A percentile compares a stretch with the other conserved stretches of the same genome.
phyloP scores from a whole-genome alignment of 1,140 invertebrate species.

The Halyomorpha halys region DNA sequence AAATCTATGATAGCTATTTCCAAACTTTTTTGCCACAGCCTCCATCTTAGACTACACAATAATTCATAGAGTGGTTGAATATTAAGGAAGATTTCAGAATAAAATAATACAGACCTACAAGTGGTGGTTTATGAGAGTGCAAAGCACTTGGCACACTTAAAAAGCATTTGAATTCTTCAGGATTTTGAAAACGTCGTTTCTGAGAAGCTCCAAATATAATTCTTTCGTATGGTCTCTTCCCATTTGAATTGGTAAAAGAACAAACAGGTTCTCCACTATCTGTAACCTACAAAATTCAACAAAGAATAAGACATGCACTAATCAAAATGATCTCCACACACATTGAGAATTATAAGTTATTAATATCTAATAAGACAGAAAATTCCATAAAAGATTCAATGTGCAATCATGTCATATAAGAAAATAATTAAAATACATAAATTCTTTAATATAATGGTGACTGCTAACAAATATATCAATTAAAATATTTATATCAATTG shows the following conservation, averaged over 20 bases:
- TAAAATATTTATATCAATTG: too few species aligned
- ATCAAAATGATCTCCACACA: background rate
- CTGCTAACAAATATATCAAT: too few species aligned
- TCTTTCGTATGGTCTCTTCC: constrained; percentile 81
- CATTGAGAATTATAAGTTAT: too few species aligned
- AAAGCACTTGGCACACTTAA: constrained; percentile 79
- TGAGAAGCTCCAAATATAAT: constrained; percentile 50
- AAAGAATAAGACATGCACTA: constrained; percentile 24
- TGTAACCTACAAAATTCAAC: constrained; percentile 48
- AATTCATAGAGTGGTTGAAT: too few species aligned
- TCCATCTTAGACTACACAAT: too few species aligned
- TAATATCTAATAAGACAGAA: too few species aligned
- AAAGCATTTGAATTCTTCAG: constrained; percentile 49
- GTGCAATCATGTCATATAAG: too few species aligned
- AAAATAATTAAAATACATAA: too few species aligned
- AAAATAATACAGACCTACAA: constrained; percentile 40
- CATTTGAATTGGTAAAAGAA: constrained; percentile 49
- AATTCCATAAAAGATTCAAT: too few species aligned
- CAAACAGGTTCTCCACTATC: constrained; percentile 53
- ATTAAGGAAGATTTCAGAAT: constrained; percentile 13
- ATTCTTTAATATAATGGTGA: too few species aligned
- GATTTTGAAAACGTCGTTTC: constrained; percentile 34
- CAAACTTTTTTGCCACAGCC: too few species aligned
- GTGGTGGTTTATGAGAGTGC: constrained; percentile 83
- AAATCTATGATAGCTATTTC: too few species aligned